phyloP scores from a whole-genome alignment of 2,113 vertebrate species.

The Hippocampus guttulatus region DNA sequence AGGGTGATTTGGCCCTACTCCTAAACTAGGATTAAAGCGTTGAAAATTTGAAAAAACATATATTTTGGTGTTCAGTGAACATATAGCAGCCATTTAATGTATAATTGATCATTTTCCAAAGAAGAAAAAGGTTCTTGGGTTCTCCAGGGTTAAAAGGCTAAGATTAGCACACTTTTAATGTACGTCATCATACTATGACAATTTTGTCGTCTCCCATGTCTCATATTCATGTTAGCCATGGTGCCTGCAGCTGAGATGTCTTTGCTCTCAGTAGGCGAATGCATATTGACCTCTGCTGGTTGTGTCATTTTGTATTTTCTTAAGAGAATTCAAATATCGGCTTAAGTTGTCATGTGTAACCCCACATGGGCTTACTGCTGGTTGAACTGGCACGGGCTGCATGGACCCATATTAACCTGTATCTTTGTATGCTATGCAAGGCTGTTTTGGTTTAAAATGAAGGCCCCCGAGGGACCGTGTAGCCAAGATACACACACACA shows the following conservation, averaged over 20 bases:
- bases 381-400: slow-evolving; percentile 20
- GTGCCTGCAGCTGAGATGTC: slow-evolving; percentile 21
- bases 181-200: background rate
- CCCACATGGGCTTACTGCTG: slow-evolving; percentile 35
- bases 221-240: slow-evolving; percentile 13
- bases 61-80: no score
- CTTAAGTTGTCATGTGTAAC: slow-evolving; percentile 28
- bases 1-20: no score
- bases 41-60: no score
- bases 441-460: slow-evolving; percentile 14
- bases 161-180: slow-evolving; percentile 3
- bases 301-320: slow-evolving; percentile 46
- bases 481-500: background rate
- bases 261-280: background rate
- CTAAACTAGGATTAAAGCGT: no score
- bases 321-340: slow-evolving; percentile 37
- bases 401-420: slow-evolving; percentile 40
- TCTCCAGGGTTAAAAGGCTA: background rate
- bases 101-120: no score
- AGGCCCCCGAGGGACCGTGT: slow-evolving; percentile 9
- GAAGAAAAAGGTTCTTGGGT: no score
- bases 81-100: no score
- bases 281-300: slow-evolving; percentile 29
- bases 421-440: slow-evolving; percentile 39
- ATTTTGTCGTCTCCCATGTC: background rate